Conservation (phyloP, 2,888 invertebrate genomes). For the Drosophila formosana region DNA sequence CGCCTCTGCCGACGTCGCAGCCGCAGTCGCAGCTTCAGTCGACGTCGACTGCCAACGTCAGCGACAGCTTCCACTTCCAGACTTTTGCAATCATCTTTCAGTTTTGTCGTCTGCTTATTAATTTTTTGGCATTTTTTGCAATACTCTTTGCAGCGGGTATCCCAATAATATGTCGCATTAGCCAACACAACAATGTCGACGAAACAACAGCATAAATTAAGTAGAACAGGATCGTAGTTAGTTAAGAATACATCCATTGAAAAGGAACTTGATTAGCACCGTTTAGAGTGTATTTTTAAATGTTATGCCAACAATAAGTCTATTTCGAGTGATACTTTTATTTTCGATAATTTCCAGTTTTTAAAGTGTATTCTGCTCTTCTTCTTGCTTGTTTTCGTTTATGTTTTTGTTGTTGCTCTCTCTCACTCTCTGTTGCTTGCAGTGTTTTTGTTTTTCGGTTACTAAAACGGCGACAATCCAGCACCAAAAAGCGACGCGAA, state of each 20-base stretch:
- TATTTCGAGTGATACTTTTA: neutral
- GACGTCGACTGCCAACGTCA: neutral
- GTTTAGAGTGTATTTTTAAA: no score
- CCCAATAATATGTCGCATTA: neutral
- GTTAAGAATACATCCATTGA: no score
- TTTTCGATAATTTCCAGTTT: neutral
- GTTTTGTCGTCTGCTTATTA: slow-evolving; percentile 56
- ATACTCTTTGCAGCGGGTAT: neutral
- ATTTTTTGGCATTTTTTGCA: slow-evolving; percentile 34
- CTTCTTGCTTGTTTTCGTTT: neutral
- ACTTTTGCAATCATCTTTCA: slow-evolving; percentile 69
- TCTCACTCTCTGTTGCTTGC: neutral
- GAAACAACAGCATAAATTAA: neutral
- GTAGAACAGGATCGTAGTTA: neutral
- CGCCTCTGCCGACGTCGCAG: slow-evolving; percentile 24
- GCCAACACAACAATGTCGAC: neutral
- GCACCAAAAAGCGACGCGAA: neutral
- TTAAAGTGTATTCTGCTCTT: neutral
- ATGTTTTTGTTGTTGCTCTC: neutral
- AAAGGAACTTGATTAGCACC: neutral
- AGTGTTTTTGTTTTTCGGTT: slow-evolving; percentile 20
- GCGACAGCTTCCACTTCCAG: slow-evolving; percentile 28
- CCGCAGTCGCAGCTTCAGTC: neutral
- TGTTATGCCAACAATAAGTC: neutral
- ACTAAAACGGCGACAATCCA: slow-evolving; percentile 50